A percentile compares a stretch with the other conserved stretches of the same genome.
Conservation (phyloP, 2,113 vertebrate genomes). For the Pseudorasbora parva region DNA sequence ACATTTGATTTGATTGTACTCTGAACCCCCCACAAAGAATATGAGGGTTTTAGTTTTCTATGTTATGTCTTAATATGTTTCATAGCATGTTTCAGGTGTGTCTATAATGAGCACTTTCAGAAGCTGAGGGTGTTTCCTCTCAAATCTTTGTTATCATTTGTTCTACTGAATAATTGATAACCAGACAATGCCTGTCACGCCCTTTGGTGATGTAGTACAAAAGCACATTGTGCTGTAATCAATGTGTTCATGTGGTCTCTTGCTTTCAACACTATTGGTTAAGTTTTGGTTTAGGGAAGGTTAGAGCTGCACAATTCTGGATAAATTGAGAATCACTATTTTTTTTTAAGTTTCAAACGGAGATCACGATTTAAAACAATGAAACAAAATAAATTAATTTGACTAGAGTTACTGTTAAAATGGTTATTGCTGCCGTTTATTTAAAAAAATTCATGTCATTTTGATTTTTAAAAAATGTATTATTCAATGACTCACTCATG, state of each 20-base stretch:
- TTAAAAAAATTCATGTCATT: too few relatives aligned
- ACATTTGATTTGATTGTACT: neutral
- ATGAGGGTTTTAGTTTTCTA: neutral
- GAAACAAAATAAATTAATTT: too few relatives aligned
- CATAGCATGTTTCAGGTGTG: slow-evolving; percentile 55
- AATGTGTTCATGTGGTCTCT: slow-evolving; percentile 3
- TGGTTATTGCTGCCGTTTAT: too few relatives aligned
- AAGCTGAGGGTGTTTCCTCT: slow-evolving; percentile 65
- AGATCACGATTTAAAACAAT: too few relatives aligned
- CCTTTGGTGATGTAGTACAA: slow-evolving; percentile 52
- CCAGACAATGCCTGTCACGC: slow-evolving; percentile 52
- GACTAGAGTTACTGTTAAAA: too few relatives aligned
- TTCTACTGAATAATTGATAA: slow-evolving; percentile 66
- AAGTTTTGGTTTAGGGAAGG: too few relatives aligned
- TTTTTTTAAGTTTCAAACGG: too few relatives aligned
- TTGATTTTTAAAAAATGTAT: too few relatives aligned
- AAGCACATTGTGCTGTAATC: slow-evolving; percentile 21
- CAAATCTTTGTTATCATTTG: slow-evolving; percentile 64
- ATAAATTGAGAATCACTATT: too few relatives aligned
- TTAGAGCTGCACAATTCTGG: too few relatives aligned
- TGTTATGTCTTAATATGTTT: neutral
- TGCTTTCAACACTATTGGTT: too few relatives aligned
- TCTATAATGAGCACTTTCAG: slow-evolving; percentile 42
- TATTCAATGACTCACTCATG: too few relatives aligned
- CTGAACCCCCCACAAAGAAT: neutral